Conservation (phyloP, 2,113 vertebrate species). For the Sinocyclocheilus rhinocerous region DNA sequence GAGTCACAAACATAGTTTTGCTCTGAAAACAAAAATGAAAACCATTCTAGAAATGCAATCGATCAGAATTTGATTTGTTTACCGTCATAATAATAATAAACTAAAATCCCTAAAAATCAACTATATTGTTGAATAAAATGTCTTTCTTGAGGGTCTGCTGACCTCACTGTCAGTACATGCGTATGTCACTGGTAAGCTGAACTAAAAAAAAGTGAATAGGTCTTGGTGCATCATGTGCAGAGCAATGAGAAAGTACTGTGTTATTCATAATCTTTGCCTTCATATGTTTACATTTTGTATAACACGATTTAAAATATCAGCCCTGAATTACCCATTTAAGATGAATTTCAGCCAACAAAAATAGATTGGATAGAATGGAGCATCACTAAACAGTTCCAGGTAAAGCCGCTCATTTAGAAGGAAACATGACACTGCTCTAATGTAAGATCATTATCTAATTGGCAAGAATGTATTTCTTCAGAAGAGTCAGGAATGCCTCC, state of each 20-base stretch:
- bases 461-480: not conserved
- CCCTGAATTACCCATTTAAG: not conserved
- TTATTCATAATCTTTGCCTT: not conserved
- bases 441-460: conserved; percentile 5
- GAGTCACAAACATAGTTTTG: not conserved
- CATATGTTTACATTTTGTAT: not conserved
- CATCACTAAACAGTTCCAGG: not conserved
- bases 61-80: not conserved
- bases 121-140: not conserved
- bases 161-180: too few relatives aligned
- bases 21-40: not conserved
- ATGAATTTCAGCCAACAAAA: not conserved
- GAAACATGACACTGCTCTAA: conserved; percentile 14
- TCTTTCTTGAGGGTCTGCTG: too few relatives aligned
- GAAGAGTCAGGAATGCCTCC: conserved; percentile 24
- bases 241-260: not conserved
- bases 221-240: not conserved
- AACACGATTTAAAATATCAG: not conserved
- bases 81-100: too few relatives aligned
- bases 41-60: not conserved
- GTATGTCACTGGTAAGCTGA: not conserved
- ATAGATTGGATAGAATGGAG: not conserved
- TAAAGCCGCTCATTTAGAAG: not conserved
- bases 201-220: not conserved
- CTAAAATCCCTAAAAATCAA: not conserved